Evolutionary conservation across 2,113 vertebrate species (phyloP).

Genomic region (Loxodonta africana): DNA sequence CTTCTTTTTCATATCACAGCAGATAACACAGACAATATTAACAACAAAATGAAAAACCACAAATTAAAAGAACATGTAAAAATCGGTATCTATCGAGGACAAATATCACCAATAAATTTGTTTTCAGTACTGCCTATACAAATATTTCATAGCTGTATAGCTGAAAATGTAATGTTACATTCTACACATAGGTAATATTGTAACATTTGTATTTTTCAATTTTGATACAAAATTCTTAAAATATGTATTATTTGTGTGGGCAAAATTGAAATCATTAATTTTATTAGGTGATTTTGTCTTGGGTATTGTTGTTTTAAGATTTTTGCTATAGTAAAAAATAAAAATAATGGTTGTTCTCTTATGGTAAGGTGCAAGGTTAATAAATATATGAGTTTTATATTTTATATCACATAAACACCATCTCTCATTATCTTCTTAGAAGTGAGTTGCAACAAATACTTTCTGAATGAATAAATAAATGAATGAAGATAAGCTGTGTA

Average conservation of each 20-base stretch:
- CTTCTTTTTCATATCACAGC: background rate
- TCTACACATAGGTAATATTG: background rate
- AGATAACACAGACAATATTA: background rate
- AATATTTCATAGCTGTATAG: background rate
- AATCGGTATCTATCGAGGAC: background rate
- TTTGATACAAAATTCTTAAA: background rate
- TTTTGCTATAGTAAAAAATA: background rate
- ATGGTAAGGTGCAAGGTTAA: background rate
- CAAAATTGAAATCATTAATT: background rate
- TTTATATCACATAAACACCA: background rate
- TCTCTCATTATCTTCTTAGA: background rate
- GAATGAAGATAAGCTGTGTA: background rate
- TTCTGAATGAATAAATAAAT: no score
- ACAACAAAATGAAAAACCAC: background rate
- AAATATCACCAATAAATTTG: background rate
- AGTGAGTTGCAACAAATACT: background rate
- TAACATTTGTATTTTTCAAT: background rate
- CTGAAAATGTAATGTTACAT: background rate
- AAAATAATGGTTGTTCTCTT: background rate
- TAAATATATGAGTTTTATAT: background rate
- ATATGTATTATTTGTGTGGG: background rate
- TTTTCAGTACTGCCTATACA: background rate
- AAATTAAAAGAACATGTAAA: background rate
- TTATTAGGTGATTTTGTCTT: background rate
- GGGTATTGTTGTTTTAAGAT: background rate